Conservation (phyloP, 2,113 vertebrate genomes). For the Channa argus region DNA sequence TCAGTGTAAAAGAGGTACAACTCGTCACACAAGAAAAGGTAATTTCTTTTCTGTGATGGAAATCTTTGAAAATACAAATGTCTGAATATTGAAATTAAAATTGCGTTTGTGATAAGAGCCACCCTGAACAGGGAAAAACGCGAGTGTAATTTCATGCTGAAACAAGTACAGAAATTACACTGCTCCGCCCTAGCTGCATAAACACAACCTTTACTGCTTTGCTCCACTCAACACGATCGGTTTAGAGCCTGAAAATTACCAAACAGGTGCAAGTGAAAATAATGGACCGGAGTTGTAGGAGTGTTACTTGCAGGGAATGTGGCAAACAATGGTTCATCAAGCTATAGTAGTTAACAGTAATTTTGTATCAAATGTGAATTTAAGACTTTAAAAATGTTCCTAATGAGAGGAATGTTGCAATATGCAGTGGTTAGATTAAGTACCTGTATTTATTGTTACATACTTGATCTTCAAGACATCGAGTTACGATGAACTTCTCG, state of each 20-base stretch:
- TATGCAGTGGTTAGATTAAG: too few relatives aligned
- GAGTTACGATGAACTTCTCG: too few relatives aligned
- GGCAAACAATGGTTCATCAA: too few relatives aligned
- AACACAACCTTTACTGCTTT: slow-evolving; percentile 18
- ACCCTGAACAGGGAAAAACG: not conserved
- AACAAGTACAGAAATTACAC: slow-evolving; percentile 16
- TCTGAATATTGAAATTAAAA: slow-evolving; percentile 12
- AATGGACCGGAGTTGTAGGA: not conserved
- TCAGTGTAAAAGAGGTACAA: not conserved
- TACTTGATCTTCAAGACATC: too few relatives aligned
- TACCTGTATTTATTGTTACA: too few relatives aligned
- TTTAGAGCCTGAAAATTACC: slow-evolving; percentile 6
- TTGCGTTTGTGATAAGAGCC: slow-evolving; percentile 13
- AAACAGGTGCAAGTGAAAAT: not conserved
- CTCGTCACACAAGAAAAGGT: not conserved
- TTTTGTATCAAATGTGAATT: too few relatives aligned
- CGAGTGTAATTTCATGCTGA: slow-evolving; percentile 18
- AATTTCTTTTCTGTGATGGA: not conserved
- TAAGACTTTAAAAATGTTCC: too few relatives aligned
- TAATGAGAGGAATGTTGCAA: too few relatives aligned
- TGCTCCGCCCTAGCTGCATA: not conserved
- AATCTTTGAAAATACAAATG: not conserved
- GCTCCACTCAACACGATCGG: not conserved
- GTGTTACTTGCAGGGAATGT: too few relatives aligned
- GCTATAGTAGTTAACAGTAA: too few relatives aligned